phyloP scores from a whole-genome alignment of 2,113 vertebrate genomes.

The Hipposideros armiger region DNA sequence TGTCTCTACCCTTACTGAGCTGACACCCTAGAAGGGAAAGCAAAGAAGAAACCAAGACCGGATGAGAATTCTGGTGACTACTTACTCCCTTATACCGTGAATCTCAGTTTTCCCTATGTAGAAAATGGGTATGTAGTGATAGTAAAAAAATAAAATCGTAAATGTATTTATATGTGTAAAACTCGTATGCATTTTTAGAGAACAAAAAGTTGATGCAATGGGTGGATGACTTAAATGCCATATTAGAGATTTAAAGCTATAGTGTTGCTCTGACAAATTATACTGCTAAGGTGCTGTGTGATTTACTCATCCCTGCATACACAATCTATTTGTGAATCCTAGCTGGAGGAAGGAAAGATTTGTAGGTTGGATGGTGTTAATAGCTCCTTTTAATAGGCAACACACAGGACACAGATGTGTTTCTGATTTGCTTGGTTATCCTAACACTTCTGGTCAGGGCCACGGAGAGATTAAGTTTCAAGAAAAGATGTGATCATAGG shows the following conservation, averaged over 20 bases:
- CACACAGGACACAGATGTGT: neutral
- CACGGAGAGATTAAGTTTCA: constrained; percentile 56
- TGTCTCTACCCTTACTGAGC: neutral
- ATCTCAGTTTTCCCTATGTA: neutral
- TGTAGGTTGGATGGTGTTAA: neutral
- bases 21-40: neutral
- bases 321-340: neutral
- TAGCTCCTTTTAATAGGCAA: neutral
- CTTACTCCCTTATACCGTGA: fast-evolving
- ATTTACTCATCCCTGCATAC: neutral
- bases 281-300: neutral
- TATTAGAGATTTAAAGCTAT: neutral
- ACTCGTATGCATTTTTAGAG: neutral
- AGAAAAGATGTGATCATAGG: constrained; percentile 5
- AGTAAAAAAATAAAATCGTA: neutral
- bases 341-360: neutral
- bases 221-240: neutral
- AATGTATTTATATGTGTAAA: neutral
- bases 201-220: neutral
- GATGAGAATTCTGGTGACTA: neutral
- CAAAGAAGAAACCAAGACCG: neutral
- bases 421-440: constrained; percentile 51
- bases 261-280: neutral
- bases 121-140: neutral
- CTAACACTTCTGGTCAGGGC: constrained; percentile 13